Conservation (phyloP, 1,140 invertebrate species). For the Stegodyphus mimosarum region DNA sequence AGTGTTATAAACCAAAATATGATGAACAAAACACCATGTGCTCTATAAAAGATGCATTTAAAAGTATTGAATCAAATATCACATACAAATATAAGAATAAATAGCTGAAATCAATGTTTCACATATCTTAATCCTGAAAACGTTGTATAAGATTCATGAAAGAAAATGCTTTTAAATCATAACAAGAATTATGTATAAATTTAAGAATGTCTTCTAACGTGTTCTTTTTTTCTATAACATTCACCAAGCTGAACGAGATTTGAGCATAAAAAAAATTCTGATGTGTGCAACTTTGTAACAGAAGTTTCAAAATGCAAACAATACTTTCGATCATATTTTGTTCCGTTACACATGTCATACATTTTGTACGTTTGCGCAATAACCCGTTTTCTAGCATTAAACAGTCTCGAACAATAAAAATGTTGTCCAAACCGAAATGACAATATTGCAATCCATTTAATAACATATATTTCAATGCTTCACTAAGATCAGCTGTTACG, state of each 20-base stretch:
- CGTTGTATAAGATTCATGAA: slow-evolving; percentile 23
- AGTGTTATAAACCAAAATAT: too few species aligned
- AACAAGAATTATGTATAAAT: not conserved
- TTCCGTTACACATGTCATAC: not conserved
- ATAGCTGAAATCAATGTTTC: too few species aligned
- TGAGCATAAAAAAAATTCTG: not conserved
- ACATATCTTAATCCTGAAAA: not conserved
- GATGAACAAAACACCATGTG: too few species aligned
- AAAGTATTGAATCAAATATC: too few species aligned
- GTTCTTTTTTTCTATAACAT: not conserved
- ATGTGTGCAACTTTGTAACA: not conserved
- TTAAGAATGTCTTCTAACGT: slow-evolving; percentile 2
- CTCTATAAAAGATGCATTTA: too few species aligned
- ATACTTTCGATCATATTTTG: slow-evolving; percentile 13
- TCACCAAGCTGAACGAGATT: not conserved
- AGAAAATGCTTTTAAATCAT: slow-evolving; percentile 11
- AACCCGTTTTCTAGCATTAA: slow-evolving; percentile 59
- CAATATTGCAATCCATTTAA: slow-evolving; percentile 36
- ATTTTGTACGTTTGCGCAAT: slow-evolving; percentile 43
- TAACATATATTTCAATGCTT: slow-evolving; percentile 34
- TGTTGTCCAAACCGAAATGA: slow-evolving; percentile 56
- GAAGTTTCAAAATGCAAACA: not conserved
- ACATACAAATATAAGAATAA: too few species aligned
- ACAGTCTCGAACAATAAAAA: slow-evolving; percentile 51
- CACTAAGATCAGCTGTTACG: slow-evolving; percentile 42